Base-by-base conservation (phyloP, 2,113 vertebrate genomes). In the Pteropus alecto region DNA sequence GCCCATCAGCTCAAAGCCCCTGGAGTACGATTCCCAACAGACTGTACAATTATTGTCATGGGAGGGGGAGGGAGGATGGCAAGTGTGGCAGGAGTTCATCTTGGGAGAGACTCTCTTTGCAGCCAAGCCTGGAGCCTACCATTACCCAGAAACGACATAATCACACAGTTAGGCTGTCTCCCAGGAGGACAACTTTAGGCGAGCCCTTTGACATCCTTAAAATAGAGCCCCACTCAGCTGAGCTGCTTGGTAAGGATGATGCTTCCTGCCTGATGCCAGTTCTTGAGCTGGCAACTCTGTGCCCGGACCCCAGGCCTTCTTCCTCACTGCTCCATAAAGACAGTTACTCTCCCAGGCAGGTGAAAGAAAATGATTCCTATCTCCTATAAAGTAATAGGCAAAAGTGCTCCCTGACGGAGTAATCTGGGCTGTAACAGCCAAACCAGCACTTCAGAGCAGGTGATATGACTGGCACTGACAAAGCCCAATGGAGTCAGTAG, bases 301-400 rank as follows among this genome's bases (percentile, higher is more conserved):
- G 77, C 1, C 1, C 22, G 70, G 65, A 24, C 11, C 24, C n/a
- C 28, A 35, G 19, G 79, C 68, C 7, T 43, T 21, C 3, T 93
- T 94, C 26, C 60, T 94, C 16, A 16, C 43, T 19, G 43, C 43
- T 68, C 73, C 77, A 92, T 96, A 70, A 77, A 92, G 96, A 70
- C 22, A 94, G 24, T 79, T 76, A 58, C 70, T 97, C 89, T 93
- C 6, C 4, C 86, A 97, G 81, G 95, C 90, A 98, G 93, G 83
- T 28, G 68, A 67, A 67, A 97, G 90, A 85, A 96, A 98, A 94
- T 30, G 82, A 94, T 63, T 77, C n/a, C 0, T 28, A 30, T 63
- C 60, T 95, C 61, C 78, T n/a, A 33, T 28, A 46, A 85, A 67
- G 28, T 22, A 93, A 73, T 5, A 71, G 46, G 78, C 19, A 48